Conservation (phyloP, 2,113 vertebrate species). For the Pica pica region DNA sequence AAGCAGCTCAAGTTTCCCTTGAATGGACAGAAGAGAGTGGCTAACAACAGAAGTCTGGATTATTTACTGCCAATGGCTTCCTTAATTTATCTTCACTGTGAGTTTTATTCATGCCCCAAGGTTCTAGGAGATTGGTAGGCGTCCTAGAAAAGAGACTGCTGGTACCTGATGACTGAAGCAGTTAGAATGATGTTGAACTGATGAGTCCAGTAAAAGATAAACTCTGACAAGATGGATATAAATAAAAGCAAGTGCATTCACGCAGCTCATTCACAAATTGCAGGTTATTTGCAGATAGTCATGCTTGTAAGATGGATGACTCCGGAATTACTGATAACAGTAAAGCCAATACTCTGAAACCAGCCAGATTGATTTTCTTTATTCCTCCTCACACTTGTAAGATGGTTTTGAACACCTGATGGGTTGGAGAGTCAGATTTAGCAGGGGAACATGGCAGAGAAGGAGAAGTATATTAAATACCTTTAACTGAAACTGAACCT, state of each 20-base stretch:
- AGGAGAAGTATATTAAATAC: background rate
- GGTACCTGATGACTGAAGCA: background rate
- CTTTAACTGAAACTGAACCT: background rate
- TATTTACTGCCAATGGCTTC: background rate
- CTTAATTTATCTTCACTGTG: background rate
- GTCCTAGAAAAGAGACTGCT: background rate
- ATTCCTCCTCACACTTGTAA: background rate
- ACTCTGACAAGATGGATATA: background rate
- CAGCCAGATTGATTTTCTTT: background rate
- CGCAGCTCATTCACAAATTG: background rate
- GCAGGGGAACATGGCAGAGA: background rate
- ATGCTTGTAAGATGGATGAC: background rate
- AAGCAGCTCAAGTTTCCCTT: background rate
- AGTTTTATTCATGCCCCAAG: background rate
- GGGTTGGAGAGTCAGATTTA: background rate
- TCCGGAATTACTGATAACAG: background rate
- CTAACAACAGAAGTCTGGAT: background rate
- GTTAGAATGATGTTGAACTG: background rate
- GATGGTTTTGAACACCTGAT: background rate
- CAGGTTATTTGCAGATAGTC: background rate
- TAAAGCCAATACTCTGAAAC: background rate
- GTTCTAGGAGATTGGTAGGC: background rate
- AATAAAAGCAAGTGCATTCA: background rate
- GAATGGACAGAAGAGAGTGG: background rate
- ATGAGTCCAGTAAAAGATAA: background rate